A percentile compares a stretch with the other conserved stretches of the same genome.
phyloP scores from a whole-genome alignment of 1,140 invertebrate species.

The Thalassaphorura encarpata region DNA sequence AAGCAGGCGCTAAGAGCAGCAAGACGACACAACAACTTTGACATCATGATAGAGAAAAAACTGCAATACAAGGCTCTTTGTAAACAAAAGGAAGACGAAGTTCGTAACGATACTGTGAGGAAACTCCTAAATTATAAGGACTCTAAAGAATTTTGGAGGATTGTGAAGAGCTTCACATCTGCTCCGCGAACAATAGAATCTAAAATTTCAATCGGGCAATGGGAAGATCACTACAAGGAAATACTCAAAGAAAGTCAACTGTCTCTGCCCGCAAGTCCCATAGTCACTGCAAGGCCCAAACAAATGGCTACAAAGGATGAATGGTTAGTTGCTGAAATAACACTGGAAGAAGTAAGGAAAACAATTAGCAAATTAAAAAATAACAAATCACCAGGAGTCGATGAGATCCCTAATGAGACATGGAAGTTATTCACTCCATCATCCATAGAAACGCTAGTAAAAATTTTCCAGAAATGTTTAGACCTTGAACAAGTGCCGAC shows the following conservation, averaged over 20 bases:
- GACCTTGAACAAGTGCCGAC: not conserved
- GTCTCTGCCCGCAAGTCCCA: too few relatives aligned
- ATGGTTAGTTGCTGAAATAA: not conserved
- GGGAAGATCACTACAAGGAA: not conserved
- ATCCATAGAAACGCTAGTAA: not conserved
- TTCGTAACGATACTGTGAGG: too few relatives aligned
- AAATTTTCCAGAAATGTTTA: not conserved
- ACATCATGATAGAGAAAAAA: too few relatives aligned
- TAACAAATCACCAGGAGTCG: conserved; percentile 30
- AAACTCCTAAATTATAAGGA: too few relatives aligned
- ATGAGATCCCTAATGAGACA: conserved; percentile 31
- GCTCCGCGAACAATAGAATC: not conserved
- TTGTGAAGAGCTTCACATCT: not conserved
- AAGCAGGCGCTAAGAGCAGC: too few relatives aligned
- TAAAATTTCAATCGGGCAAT: not conserved
- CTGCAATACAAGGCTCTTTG: too few relatives aligned
- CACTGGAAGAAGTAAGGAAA: not conserved
- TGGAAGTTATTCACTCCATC: conserved; percentile 15
- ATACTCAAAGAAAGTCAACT: not conserved
- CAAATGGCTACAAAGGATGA: not conserved
- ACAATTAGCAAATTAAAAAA: conserved; percentile 24
- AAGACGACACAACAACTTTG: too few relatives aligned
- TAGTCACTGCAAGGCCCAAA: not conserved
- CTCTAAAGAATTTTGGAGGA: too few relatives aligned
- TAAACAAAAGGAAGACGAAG: too few relatives aligned